phyloP scores from a whole-genome alignment of 2,888 invertebrate species.

The Helleia helle region DNA sequence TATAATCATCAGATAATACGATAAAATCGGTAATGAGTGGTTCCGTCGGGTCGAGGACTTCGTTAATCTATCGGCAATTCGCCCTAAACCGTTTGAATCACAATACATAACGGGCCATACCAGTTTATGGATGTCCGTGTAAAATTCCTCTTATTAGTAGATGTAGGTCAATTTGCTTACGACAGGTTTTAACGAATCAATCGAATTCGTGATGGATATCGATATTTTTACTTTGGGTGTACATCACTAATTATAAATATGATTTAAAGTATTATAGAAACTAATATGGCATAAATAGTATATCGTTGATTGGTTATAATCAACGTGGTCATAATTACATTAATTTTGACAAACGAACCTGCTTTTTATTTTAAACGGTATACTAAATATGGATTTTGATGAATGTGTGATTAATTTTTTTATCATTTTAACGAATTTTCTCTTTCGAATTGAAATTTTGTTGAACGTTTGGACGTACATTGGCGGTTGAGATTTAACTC shows the following conservation, averaged over 20 bases:
- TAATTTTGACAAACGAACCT: slow-evolving; percentile 3
- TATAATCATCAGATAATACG: slow-evolving; percentile 5
- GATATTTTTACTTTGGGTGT: slow-evolving; percentile 12
- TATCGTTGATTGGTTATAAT: slow-evolving; percentile 2
- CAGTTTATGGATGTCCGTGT: slow-evolving; percentile 45
- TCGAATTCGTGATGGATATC: no score
- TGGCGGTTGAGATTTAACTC: no score
- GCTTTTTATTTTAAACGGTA: neutral
- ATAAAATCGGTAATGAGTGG: slow-evolving; percentile 1
- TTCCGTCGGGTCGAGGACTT: slow-evolving; percentile 6
- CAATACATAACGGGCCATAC: slow-evolving; percentile 52
- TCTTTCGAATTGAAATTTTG: no score
- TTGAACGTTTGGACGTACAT: no score
- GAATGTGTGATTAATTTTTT: no score
- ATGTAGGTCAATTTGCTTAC: slow-evolving; percentile 54
- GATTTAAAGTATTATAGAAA: no score
- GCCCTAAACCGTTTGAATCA: slow-evolving; percentile 29
- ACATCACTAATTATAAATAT: slow-evolving; percentile 8
- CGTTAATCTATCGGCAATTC: slow-evolving; percentile 20
- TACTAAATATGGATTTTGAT: slow-evolving; percentile 8
- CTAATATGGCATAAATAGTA: slow-evolving; percentile 2
- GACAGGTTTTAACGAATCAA: slow-evolving; percentile 62
- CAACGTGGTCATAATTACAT: neutral
- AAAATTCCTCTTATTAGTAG: slow-evolving; percentile 55
- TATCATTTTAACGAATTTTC: no score